These are phyloP conservation scores for Drosophila austrosaltans DNA, from an alignment of 2,888 invertebrate species.

Conservation along the genomic window DNA sequence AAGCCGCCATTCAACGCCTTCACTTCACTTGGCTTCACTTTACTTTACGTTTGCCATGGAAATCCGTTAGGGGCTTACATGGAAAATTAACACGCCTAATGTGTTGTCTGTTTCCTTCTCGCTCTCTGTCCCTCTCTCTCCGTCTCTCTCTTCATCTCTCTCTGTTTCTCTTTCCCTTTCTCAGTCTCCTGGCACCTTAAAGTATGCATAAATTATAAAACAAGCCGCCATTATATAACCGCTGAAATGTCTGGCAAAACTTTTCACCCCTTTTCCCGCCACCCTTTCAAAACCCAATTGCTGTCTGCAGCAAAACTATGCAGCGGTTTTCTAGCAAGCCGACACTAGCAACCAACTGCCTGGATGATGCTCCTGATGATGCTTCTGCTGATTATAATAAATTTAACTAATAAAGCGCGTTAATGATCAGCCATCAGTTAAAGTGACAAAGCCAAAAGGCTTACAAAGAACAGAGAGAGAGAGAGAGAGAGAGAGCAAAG, in stretches of 20 bases:
- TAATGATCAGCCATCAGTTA: slow-evolving; percentile 73
- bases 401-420: slow-evolving; percentile 77
- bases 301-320: slow-evolving; percentile 51
- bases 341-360: slow-evolving; percentile 44
- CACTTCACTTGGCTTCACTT: slow-evolving; percentile 15
- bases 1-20: slow-evolving; percentile 19
- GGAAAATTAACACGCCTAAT: slow-evolving; percentile 68
- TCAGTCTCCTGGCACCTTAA: slow-evolving; percentile 50
- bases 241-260: slow-evolving; percentile 46
- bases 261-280: slow-evolving; percentile 35
- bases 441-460: slow-evolving; percentile 58
- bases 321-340: slow-evolving; percentile 47
- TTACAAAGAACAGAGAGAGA: slow-evolving; percentile 27
- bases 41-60: slow-evolving; percentile 5
- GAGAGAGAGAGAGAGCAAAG: neutral
- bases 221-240: slow-evolving; percentile 55
- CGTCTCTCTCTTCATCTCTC: neutral
- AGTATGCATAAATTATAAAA: slow-evolving; percentile 72
- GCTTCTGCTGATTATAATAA: slow-evolving; percentile 69
- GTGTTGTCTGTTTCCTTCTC: slow-evolving; percentile 50
- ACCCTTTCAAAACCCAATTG: too few relatives aligned
- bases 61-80: slow-evolving; percentile 47
- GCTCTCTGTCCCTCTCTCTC: slow-evolving; percentile 15
- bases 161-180: slow-evolving; percentile 8
- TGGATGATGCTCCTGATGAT: slow-evolving; percentile 23